These are phyloP conservation scores for Elysia chlorotica DNA, from an alignment of 1,140 invertebrate genomes.

Conservation along the genomic window DNA sequence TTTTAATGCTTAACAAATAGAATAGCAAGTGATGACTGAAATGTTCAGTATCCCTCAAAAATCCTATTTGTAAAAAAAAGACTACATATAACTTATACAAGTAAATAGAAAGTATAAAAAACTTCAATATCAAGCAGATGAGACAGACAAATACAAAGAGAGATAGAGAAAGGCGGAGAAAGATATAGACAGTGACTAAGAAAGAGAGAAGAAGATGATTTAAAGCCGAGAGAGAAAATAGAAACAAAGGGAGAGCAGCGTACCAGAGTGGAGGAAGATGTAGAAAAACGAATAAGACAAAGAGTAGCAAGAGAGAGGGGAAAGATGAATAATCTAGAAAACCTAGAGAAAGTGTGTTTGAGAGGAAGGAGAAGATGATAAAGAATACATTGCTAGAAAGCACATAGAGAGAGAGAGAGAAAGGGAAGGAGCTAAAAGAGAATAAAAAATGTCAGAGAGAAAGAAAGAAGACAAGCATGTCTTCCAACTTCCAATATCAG, in stretches of 20 bases:
- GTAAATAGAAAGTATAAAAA: neutral
- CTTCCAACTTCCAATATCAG: too few relatives aligned
- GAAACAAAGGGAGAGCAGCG: neutral
- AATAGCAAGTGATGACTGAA: neutral
- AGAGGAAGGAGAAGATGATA: neutral
- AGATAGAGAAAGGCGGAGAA: neutral
- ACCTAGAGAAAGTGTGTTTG: neutral
- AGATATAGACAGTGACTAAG: neutral
- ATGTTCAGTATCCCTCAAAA: neutral
- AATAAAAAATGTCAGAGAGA: too few relatives aligned
- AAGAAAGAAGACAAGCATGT: too few relatives aligned
- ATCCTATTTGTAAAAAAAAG: neutral
- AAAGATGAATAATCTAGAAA: neutral
- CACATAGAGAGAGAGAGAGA: too few relatives aligned
- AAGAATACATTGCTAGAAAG: too few relatives aligned
- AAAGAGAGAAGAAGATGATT: neutral
- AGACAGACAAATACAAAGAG: neutral
- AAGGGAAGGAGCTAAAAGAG: too few relatives aligned
- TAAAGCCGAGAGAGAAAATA: neutral
- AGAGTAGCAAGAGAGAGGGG: neutral
- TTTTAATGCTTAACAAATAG: too few relatives aligned
- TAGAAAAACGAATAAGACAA: neutral
- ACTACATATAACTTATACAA: neutral
- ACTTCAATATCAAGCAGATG: neutral
- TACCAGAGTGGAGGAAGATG: neutral